Percentiles rank a stretch among this genome's conserved stretches.
These are phyloP conservation scores for Heliconius nattereri DNA, from an alignment of 1,140 invertebrate species.

Conservation along the genomic window DNA sequence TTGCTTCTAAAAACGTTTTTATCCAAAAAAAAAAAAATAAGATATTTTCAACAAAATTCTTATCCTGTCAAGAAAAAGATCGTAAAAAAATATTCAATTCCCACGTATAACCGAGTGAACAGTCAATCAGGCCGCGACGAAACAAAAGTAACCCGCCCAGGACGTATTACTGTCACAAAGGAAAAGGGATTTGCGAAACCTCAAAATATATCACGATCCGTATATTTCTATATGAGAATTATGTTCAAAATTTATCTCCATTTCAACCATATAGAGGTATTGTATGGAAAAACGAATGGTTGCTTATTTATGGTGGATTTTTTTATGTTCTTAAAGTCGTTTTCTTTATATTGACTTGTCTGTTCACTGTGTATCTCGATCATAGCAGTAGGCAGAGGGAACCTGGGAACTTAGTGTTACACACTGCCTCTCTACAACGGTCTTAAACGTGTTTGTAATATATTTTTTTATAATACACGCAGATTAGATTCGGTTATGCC, in stretches of 20 bases:
- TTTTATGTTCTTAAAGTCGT: background rate
- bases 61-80: slow-evolving; percentile 17
- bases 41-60: background rate
- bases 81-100: slow-evolving; percentile 39
- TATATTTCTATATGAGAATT: slow-evolving; percentile 40
- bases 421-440: no score
- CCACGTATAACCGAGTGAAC: slow-evolving; percentile 34
- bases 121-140: slow-evolving; percentile 40
- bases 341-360: background rate
- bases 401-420: no score
- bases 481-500: no score
- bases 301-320: background rate
- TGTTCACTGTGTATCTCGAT: no score
- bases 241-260: slow-evolving; percentile 41
- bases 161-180: slow-evolving; percentile 46
- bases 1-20: no score
- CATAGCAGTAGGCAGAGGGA: no score
- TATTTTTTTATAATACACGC: no score
- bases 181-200: slow-evolving; percentile 43
- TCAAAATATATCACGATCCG: slow-evolving; percentile 40
- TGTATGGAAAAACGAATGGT: slow-evolving; percentile 22
- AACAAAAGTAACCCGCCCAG: slow-evolving; percentile 44
- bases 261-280: slow-evolving; percentile 22
- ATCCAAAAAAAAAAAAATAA: no score
- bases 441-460: no score